Evolutionary conservation across 2,888 invertebrate species (phyloP), one percentile per base, ranked within the genome.

Genomic region (Metacarcinus magister): DNA sequence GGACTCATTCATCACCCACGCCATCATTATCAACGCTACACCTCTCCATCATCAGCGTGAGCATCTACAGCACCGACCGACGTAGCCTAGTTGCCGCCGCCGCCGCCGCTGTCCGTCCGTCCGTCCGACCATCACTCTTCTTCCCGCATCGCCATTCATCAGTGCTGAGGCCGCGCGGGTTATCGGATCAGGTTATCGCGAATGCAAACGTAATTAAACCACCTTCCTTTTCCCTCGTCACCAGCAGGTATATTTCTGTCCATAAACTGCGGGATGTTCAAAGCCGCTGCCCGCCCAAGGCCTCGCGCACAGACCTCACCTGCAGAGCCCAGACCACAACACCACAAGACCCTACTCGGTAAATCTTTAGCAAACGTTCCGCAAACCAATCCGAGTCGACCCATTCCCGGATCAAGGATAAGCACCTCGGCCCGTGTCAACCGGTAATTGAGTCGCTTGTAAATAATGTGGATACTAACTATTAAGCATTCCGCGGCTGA

Each of bases 1-100:
- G 67, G 39, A 93, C 43, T 67, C 93, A 93, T 93, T 93, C 93
- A 93, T 93, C 93, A 93, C 75, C 67, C 67, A 75, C 60, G 93
- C 93, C 93, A 93, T 93, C 93, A 93, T 93, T 93, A 93, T 75
- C 93, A 67, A 93, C 93, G 93, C 93, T 93, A 93, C 93, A 93
- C 67, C 75, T 93, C 93, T 93, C 93, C 93, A 75, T 93, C 93
- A 93, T 67, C 75, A 93, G 32, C 93, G 44, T 44, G 60, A 93
- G 43, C 93, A 93, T 93, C 93, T n/a, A 43, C 93, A 75, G 32
- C 39, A 44, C 75, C 93, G 82, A 93, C 43, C 93, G 75, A 43
- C 75, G 44, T 67, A 46, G 13, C 54, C 82, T 82, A 28, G 82
- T 82, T 82, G 82, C 82, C 82, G 82, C 82, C 82, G 82, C 82